Percentiles rank a stretch among this genome's conserved stretches.
Evolutionary conservation across 2,113 vertebrate genomes (phyloP).

Genomic region (Lonchura striata): DNA sequence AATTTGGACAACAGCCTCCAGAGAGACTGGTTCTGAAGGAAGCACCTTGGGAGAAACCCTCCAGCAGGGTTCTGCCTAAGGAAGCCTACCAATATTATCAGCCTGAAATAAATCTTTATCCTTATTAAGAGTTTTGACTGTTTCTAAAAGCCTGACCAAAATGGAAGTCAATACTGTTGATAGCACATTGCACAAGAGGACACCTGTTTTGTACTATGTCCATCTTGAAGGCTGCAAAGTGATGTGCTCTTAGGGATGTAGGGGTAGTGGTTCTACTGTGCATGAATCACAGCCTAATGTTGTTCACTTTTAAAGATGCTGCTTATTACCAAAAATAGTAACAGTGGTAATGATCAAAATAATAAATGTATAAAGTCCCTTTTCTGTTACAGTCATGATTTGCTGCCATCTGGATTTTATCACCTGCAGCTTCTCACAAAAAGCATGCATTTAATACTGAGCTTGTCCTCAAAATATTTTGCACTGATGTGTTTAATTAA

Average conservation of each 20-base stretch:
- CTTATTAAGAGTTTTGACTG: background rate
- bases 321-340: background rate
- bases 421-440: background rate
- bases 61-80: background rate
- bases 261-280: background rate
- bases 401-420: background rate
- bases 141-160: background rate
- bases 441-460: background rate
- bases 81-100: background rate
- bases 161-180: background rate
- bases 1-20: background rate
- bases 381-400: background rate
- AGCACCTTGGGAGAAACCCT: background rate
- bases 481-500: background rate
- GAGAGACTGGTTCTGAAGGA: background rate
- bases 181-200: background rate
- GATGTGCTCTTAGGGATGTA: background rate
- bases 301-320: background rate
- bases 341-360: background rate
- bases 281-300: background rate
- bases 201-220: fast-evolving
- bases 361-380: background rate
- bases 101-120: background rate
- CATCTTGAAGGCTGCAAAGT: background rate
- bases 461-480: background rate